A percentile compares a stretch with the other conserved stretches of the same genome.
These are phyloP conservation scores for Acanthococcus lagerstroemiae DNA, from an alignment of 2,888 invertebrate species.

Conservation along the genomic window DNA sequence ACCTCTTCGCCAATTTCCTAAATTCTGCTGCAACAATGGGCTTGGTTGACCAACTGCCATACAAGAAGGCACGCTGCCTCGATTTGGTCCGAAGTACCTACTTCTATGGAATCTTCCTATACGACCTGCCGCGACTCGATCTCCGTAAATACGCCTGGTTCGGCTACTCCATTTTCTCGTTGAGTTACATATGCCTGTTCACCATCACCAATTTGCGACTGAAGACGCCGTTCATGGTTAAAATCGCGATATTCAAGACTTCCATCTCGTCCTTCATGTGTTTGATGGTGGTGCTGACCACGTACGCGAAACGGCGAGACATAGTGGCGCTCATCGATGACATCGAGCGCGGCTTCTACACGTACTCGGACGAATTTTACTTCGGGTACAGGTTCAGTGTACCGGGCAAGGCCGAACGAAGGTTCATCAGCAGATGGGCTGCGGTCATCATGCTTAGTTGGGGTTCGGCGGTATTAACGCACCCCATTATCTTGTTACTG, in stretches of 20 bases:
- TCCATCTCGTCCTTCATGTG: slow-evolving; percentile 2
- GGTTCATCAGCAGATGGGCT: not conserved
- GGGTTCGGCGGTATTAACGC: slow-evolving; percentile 1
- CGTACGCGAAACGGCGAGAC: not conserved
- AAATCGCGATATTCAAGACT: not conserved
- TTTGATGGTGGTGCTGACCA: not conserved
- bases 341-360: not conserved
- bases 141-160: slow-evolving; percentile 6
- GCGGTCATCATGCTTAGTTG: not conserved
- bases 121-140: not conserved
- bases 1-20: no score
- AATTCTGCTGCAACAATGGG: no score
- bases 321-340: not conserved
- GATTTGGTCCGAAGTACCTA: no score
- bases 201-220: slow-evolving; percentile 4
- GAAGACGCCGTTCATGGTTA: not conserved
- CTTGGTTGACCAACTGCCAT: no score
- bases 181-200: not conserved
- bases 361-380: slow-evolving; percentile 9
- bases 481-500: slow-evolving; percentile 8
- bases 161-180: not conserved
- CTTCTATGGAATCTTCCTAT: slow-evolving; percentile 9
- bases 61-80: no score
- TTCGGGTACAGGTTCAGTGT: not conserved
- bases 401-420: not conserved